Evolutionary conservation across 2,888 invertebrate genomes (phyloP).

Genomic region (Rhagonycha fulva): DNA sequence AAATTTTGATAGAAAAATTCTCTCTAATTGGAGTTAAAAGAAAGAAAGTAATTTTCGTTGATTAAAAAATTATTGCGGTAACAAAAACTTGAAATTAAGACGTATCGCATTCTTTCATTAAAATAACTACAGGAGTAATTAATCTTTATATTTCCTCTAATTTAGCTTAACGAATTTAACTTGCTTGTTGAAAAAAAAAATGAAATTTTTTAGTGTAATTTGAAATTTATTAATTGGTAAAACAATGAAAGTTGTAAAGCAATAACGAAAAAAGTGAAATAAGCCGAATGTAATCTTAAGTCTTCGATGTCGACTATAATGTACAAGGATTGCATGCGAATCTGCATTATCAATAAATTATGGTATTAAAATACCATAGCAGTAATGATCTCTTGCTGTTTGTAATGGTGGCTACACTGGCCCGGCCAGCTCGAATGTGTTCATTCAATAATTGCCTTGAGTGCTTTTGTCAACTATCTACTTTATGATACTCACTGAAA

Average conservation of each 20-base stretch:
- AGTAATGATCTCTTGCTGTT: conserved; percentile 52
- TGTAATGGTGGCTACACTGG: conserved; percentile 41
- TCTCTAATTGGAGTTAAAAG: too few species aligned
- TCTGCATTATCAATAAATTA: conserved; percentile 53
- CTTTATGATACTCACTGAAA: conserved; percentile 24
- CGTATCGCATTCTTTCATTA: neutral
- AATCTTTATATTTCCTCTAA: neutral
- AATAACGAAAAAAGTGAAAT: conserved; percentile 21
- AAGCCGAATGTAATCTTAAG: conserved; percentile 22
- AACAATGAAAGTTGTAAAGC: conserved; percentile 4
- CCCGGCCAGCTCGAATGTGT: conserved; percentile 36
- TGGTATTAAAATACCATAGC: conserved; percentile 53
- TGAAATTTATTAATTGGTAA: neutral
- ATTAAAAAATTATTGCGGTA: neutral
- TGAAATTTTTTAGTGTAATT: neutral
- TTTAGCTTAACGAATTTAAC: neutral
- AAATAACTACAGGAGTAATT: neutral
- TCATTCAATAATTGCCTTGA: conserved; percentile 48
- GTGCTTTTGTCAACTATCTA: conserved; percentile 31
- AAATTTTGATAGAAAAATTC: neutral
- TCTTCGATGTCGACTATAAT: conserved; percentile 17
- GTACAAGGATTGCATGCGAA: conserved; percentile 46
- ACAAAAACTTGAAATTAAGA: neutral
- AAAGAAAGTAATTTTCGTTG: neutral
- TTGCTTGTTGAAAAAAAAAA: neutral